phyloP scores from a whole-genome alignment of 2,797 vertebrate genomes.

The Notolepis coatsorum region DNA sequence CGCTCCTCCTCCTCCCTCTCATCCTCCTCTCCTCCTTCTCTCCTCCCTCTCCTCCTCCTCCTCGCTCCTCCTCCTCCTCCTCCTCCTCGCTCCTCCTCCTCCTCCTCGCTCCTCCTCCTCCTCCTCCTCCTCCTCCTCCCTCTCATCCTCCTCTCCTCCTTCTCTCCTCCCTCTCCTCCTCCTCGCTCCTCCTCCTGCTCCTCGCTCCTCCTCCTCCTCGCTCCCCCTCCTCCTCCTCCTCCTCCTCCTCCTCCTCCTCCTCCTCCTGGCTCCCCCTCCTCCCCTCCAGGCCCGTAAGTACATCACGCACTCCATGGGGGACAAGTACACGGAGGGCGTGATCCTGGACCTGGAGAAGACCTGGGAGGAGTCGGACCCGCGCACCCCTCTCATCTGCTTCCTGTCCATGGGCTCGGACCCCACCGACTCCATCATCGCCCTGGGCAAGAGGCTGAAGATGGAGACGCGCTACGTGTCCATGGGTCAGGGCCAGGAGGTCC shows the following conservation, averaged over 20 bases:
- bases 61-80: background rate
- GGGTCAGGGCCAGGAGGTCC: slow-evolving; percentile 96
- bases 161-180: background rate
- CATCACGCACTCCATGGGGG: slow-evolving; percentile 89
- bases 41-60: background rate
- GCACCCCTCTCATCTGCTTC: slow-evolving; percentile 93
- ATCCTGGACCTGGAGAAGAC: slow-evolving; percentile 92
- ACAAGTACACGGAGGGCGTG: slow-evolving; percentile 89
- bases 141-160: slow-evolving; percentile 31
- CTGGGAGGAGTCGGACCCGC: slow-evolving; percentile 93
- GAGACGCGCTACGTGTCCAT: slow-evolving; percentile 93
- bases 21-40: slow-evolving; percentile 1
- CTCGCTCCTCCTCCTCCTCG: background rate
- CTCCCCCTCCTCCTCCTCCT: background rate
- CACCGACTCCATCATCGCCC: slow-evolving; percentile 92
- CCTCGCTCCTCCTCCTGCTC: background rate
- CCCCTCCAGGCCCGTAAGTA: slow-evolving; percentile 91
- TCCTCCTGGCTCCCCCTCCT: slow-evolving; percentile 15
- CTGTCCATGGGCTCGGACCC: slow-evolving; percentile 98
- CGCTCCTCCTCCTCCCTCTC: too few relatives aligned
- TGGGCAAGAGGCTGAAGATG: slow-evolving; percentile 90
- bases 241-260: slow-evolving; percentile 22
- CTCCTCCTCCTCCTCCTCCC: too few relatives aligned
- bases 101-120: slow-evolving; percentile 5
- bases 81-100: background rate